phyloP scores from a whole-genome alignment of 2,113 vertebrate species.

The Centropus bengalensis region DNA sequence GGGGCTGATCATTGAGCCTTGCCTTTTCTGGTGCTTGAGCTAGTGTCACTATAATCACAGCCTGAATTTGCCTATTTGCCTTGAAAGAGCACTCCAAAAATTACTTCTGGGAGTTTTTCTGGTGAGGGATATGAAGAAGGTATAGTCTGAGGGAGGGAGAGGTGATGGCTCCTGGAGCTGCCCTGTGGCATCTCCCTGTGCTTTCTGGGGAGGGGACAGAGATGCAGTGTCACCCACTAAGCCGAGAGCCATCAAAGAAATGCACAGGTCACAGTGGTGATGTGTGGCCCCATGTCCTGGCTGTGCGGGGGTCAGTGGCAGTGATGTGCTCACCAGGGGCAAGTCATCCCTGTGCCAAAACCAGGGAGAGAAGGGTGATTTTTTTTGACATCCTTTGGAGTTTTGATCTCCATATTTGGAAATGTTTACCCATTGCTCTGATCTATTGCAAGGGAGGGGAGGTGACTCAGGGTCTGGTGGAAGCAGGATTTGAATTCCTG shows the following conservation, averaged over 20 bases:
- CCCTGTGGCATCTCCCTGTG: not conserved
- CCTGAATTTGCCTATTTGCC: not conserved
- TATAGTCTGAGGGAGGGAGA: not conserved
- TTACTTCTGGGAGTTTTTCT: not conserved
- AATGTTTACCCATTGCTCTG: slow-evolving; percentile 97
- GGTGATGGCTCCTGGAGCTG: not conserved
- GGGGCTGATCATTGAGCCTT: not conserved
- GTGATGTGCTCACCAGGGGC: slow-evolving; percentile 66
- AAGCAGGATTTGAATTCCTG: slow-evolving; percentile 85
- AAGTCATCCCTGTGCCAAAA: slow-evolving; percentile 82
- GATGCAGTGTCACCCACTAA: not conserved
- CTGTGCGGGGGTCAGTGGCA: slow-evolving; percentile 25
- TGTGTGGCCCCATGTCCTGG: not conserved
- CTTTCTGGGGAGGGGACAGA: not conserved
- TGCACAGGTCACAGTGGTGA: not conserved
- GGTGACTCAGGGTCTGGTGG: slow-evolving; percentile 84
- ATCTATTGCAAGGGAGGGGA: slow-evolving; percentile 88
- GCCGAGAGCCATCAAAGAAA: not conserved
- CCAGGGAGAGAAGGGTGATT: slow-evolving; percentile 80
- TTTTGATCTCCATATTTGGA: slow-evolving; percentile 97
- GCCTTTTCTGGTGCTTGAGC: not conserved
- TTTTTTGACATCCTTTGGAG: slow-evolving; percentile 86
- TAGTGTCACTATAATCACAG: not conserved
- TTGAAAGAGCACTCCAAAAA: not conserved
- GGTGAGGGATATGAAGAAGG: not conserved